Percentiles rank a stretch among this genome's conserved stretches.
phyloP scores from a whole-genome alignment of 2,113 vertebrate species.

The Notiomystis cincta region DNA sequence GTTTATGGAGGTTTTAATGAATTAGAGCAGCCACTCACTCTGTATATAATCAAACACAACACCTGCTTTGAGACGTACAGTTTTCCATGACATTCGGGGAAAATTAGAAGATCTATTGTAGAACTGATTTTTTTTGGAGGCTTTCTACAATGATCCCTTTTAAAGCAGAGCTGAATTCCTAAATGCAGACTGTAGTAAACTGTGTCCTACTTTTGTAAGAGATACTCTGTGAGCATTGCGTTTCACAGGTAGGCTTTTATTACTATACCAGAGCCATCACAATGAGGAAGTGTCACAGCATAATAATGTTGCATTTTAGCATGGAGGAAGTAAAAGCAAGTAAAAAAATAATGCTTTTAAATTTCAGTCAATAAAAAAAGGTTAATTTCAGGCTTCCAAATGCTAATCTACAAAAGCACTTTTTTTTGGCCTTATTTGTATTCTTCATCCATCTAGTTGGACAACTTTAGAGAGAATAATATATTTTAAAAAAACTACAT shows the following conservation, averaged over 20 bases:
- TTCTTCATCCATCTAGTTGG: not conserved
- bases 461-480: not conserved
- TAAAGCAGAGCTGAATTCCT: slow-evolving; percentile 40
- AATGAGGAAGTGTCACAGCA: slow-evolving; percentile 39
- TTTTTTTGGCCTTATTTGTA: not conserved
- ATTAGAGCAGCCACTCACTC: slow-evolving; percentile 53
- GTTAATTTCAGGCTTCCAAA: not conserved
- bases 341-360: not conserved
- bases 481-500: not conserved
- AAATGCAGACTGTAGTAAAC: slow-evolving; percentile 42
- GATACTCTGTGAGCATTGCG: slow-evolving; percentile 27
- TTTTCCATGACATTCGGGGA: slow-evolving; percentile 55
- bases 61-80: slow-evolving; percentile 61
- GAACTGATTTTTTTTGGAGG: slow-evolving; percentile 5
- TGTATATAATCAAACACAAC: slow-evolving; percentile 5
- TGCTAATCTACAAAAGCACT: not conserved
- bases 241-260: slow-evolving; percentile 60
- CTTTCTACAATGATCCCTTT: slow-evolving; percentile 41
- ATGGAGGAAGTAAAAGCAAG: not conserved
- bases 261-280: slow-evolving; percentile 30
- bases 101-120: slow-evolving; percentile 63
- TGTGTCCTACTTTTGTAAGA: slow-evolving; percentile 48
- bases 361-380: not conserved
- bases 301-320: not conserved
- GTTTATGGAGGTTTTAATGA: slow-evolving; percentile 70